A percentile compares a stretch with the other conserved stretches of the same genome.
Evolutionary conservation across 2,888 invertebrate genomes (phyloP).

Genomic region (Sesia bembeciformis): DNA sequence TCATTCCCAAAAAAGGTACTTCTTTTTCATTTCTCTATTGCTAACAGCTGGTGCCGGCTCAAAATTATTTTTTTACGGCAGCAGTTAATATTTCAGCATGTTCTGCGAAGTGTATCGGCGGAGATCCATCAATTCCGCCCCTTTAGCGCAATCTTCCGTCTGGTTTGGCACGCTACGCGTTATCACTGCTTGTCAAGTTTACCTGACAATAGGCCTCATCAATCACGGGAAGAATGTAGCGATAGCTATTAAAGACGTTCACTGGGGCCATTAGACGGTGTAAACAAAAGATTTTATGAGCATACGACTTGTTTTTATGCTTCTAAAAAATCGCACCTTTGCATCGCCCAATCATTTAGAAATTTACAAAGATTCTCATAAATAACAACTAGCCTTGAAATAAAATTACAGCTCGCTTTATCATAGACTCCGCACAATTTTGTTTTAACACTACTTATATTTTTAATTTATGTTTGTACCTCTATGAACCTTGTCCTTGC

Average conservation of each 20-base stretch:
- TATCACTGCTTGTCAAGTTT: constrained; percentile 44
- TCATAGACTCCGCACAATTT: constrained; percentile 26
- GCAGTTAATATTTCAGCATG: neutral
- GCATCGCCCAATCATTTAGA: constrained; percentile 7
- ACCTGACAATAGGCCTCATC: constrained; percentile 64
- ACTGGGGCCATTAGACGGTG: constrained; percentile 42
- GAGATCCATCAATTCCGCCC: constrained; percentile 28
- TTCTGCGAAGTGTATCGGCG: constrained; percentile 2
- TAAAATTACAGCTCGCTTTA: neutral
- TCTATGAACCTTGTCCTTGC: constrained; percentile 6
- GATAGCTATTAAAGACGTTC: constrained; percentile 30
- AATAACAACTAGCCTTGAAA: neutral
- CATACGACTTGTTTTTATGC: constrained; percentile 5
- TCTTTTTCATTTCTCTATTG: constrained; percentile 24
- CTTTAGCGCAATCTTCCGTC: constrained; percentile 45
- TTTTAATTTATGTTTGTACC: constrained; percentile 19
- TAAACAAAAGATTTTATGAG: constrained; percentile 48
- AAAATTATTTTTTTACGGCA: neutral
- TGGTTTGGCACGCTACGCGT: constrained; percentile 43
- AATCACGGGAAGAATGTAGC: constrained; percentile 48
- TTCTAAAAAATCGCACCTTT: constrained; percentile 1
- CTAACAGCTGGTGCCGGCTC: constrained; percentile 1
- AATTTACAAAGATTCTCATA: neutral
- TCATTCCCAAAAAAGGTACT: constrained; percentile 98
- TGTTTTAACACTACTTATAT: constrained; percentile 15